phyloP scores from a whole-genome alignment of 2,888 invertebrate genomes.

The Dasypolia templi region DNA sequence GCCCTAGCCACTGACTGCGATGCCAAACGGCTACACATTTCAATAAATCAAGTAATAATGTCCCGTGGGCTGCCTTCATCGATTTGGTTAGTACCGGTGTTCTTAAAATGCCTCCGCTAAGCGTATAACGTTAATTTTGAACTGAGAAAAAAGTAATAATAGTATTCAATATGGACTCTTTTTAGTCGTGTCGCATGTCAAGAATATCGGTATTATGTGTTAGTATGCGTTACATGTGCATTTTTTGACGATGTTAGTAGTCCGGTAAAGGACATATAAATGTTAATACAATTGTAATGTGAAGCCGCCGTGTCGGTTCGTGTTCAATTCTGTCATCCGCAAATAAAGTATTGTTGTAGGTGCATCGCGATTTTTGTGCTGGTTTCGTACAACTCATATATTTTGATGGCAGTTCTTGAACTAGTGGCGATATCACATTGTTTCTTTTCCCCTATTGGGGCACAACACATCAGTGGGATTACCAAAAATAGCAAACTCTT shows the following conservation, averaged over 20 bases:
- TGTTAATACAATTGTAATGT: conserved; percentile 64
- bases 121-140: conserved; percentile 22
- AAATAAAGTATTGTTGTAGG: conserved; percentile 66
- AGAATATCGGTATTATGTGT: conserved; percentile 42
- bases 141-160: conserved; percentile 40
- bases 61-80: conserved; percentile 56
- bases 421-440: conserved; percentile 53
- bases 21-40: conserved; percentile 57
- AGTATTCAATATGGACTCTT: conserved; percentile 25
- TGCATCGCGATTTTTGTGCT: conserved; percentile 59
- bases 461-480: conserved; percentile 51
- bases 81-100: conserved; percentile 35
- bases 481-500: conserved; percentile 50
- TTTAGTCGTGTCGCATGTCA: conserved; percentile 45
- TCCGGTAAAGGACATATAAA: conserved; percentile 46
- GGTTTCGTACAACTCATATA: conserved; percentile 61
- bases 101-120: conserved; percentile 50
- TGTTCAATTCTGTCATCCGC: conserved; percentile 67
- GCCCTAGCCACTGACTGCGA: conserved; percentile 45
- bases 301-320: conserved; percentile 51
- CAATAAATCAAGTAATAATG: conserved; percentile 56
- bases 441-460: conserved; percentile 65
- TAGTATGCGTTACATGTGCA: conserved; percentile 55
- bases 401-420: conserved; percentile 66
- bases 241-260: conserved; percentile 56